Base-by-base conservation (phyloP, 2,888 invertebrate genomes). In the Lepidocyrtinus sp. region DNA sequence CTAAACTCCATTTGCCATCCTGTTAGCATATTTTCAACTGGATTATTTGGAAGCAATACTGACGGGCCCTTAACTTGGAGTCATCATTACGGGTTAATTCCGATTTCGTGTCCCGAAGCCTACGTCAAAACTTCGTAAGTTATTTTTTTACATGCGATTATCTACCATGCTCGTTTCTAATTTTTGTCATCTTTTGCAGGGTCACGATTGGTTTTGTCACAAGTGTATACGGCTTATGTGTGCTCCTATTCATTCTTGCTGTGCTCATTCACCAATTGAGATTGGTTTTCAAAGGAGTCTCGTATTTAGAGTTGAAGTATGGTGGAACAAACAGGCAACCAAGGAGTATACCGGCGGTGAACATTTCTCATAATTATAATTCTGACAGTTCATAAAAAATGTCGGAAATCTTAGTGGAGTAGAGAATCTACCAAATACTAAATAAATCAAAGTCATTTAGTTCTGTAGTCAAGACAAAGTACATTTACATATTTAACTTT, bases 281-380 rank as follows among this genome's bases (percentile, higher is more conserved):
- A 27, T 62, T 85, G 26, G 55, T 84, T 9, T 83, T 75, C 75
- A 83, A 84, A 55, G 86, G 86, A 3, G 75, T 85, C 12, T 84
- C 84, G 26, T 86, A 85, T 25, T 50, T 86, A 45, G 86, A 86
- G 26, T 82, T 82, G 73, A 85, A 84, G 46, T 83, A 83, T 72
- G 45, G 67, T 15, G 50, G n/a, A 9, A 59, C 9, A 0, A 64
- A 50, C n/a, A 75, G 69, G 15, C 50, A 26, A 7, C 2, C 69
- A n/a, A 61, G 63, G 62, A 12, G 12, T 12, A 36, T 36, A 7
- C 36, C 36, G 12, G 36, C n/a, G n/a, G n/a, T n/a, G n/a, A n/a
- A n/a, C n/a, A n/a, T 36, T 7, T 36, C 5, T 36, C 36, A 36
- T 36, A 36, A 36, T 36, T 5, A 36, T 36, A 36, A 12, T 36